phyloP scores from a whole-genome alignment of 2,113 vertebrate species.

The Lanius ludovicianus region DNA sequence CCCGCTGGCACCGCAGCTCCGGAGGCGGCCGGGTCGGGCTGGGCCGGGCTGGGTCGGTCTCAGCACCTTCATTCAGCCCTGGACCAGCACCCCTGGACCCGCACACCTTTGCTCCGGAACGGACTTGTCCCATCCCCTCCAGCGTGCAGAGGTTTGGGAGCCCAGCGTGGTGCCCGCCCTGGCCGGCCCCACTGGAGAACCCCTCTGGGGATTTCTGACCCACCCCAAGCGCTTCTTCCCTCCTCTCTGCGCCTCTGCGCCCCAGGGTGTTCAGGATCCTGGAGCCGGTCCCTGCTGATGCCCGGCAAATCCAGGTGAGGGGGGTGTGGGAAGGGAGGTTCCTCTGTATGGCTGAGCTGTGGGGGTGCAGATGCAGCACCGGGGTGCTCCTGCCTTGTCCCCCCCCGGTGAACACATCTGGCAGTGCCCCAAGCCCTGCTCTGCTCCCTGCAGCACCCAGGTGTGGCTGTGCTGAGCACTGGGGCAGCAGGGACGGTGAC shows the following conservation, averaged over 20 bases:
- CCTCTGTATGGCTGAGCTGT: background rate
- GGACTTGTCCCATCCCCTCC: background rate
- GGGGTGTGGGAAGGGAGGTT: background rate
- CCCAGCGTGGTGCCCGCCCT: background rate
- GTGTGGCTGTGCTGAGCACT: fast-evolving
- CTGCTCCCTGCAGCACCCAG: background rate
- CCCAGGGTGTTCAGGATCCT: background rate
- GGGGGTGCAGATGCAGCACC: background rate
- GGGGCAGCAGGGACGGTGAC: fast-evolving
- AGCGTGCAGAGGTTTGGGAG: background rate
- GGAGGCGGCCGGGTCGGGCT: background rate
- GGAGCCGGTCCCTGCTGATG: conserved; percentile 65
- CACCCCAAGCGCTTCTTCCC: fast-evolving
- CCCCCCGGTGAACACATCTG: fast-evolving
- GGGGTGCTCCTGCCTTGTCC: background rate
- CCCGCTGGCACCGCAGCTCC: fast-evolving
- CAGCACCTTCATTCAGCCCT: background rate
- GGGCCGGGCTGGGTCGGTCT: background rate
- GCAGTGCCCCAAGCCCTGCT: background rate
- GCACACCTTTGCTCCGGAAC: background rate
- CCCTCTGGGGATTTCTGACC: background rate
- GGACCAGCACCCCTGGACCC: too few relatives aligned
- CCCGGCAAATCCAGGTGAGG: conserved; percentile 53
- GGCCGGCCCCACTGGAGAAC: background rate
- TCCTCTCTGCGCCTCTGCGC: conserved; percentile 7